Conservation (phyloP, 1,140 invertebrate species). For the Zaprionus camerounensis region DNA sequence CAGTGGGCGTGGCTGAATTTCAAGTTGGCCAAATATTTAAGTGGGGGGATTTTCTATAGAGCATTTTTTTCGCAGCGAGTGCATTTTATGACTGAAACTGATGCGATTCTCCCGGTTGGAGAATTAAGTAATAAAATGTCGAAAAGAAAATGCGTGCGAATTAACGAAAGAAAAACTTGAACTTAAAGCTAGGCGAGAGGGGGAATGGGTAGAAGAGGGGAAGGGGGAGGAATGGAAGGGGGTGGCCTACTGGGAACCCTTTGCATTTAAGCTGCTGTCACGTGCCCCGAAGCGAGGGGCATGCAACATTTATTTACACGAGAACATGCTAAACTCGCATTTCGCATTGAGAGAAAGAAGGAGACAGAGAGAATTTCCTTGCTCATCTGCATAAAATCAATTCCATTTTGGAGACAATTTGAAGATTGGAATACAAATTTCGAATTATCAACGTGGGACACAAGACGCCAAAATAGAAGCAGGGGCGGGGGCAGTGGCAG, state of each 20-base stretch:
- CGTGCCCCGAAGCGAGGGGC: constrained; percentile 36
- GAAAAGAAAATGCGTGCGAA: constrained; percentile 28
- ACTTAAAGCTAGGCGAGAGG: neutral
- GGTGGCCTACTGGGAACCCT: constrained; percentile 6
- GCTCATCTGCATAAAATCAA: constrained; percentile 85
- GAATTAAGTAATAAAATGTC: constrained; percentile 71
- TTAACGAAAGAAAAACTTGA: constrained; percentile 11
- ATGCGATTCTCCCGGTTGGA: constrained; percentile 40
- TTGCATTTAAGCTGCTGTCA: constrained; percentile 45
- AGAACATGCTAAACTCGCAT: constrained; percentile 72
- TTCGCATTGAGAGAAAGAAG: neutral
- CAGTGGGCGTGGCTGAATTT: constrained; percentile 48
- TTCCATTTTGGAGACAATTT: constrained; percentile 84
- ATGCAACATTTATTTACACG: constrained; percentile 80
- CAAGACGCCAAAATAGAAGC: constrained; percentile 13
- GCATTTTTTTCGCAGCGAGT: constrained; percentile 51
- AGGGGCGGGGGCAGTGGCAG: neutral
- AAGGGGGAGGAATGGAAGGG: neutral
- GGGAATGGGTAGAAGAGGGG: neutral
- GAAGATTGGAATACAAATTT: constrained; percentile 84
- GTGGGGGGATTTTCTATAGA: constrained; percentile 60
- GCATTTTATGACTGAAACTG: constrained; percentile 51
- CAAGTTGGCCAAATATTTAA: constrained; percentile 74
- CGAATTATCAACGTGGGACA: constrained; percentile 81
- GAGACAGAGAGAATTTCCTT: constrained; percentile 71